Evolutionary conservation across 2,888 invertebrate genomes (phyloP).

Genomic region (Lycocerus yunnanus): DNA sequence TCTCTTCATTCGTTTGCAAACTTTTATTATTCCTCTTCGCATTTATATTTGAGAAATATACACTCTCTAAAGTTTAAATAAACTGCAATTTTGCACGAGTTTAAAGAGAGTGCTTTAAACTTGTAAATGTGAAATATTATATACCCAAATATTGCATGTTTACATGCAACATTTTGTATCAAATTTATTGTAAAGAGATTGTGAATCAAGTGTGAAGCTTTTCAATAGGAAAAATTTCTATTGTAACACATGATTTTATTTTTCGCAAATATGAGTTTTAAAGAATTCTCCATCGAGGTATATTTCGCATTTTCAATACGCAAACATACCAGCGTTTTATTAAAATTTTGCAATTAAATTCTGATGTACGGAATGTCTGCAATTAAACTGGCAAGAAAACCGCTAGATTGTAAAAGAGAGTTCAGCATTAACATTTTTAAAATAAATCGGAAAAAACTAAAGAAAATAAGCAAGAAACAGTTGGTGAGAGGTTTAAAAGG

Average conservation of each 20-base stretch:
- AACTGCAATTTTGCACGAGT: not conserved
- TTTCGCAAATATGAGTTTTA: not conserved
- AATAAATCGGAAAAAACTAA: not conserved
- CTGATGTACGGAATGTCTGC: not conserved
- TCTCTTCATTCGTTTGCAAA: too few species aligned
- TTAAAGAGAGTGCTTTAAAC: not conserved
- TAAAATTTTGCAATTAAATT: not conserved
- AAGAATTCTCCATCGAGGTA: not conserved
- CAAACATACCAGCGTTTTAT: not conserved
- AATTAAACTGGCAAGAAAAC: not conserved
- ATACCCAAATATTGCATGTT: not conserved
- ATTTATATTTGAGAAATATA: not conserved
- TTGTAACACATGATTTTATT: not conserved
- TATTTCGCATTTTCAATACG: not conserved
- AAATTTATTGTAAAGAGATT: not conserved
- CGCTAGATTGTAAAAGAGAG: not conserved
- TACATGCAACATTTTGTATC: not conserved
- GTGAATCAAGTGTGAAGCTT: not conserved
- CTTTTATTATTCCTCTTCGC: not conserved
- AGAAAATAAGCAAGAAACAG: not conserved
- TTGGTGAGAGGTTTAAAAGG: not conserved
- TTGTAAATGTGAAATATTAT: not conserved
- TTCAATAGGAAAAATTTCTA: not conserved
- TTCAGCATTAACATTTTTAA: not conserved
- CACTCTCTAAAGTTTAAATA: not conserved